Evolutionary conservation across 2,113 vertebrate genomes (phyloP), one percentile per base, ranked within the genome.

Genomic region (Phaethornis superciliosus): DNA sequence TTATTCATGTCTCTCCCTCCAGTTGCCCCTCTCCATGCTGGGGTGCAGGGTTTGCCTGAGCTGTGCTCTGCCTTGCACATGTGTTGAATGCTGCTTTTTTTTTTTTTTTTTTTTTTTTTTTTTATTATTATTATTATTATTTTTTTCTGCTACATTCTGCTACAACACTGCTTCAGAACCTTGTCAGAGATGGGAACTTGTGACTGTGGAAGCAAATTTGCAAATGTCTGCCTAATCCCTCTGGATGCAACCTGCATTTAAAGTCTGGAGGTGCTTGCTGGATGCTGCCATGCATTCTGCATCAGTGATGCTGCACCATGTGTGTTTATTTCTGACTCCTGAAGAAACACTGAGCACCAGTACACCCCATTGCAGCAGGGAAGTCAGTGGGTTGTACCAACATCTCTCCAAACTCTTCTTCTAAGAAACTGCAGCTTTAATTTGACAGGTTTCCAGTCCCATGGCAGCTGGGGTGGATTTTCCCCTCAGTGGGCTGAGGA

Each of bases 101-200:
- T 27, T 51, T 51, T 51, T 44, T 44, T 46, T 46, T 16, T 47
- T 49, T 49, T 49, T 21, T 22, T 49, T n/a, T n/a, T n/a, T n/a
- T n/a, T n/a, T n/a, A n/a, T n/a, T n/a, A n/a, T n/a, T n/a, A n/a
- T n/a, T n/a, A n/a, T n/a, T n/a, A n/a, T 44, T 44, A 44, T 44
- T 44, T 44, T 44, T 12, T 15, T 44, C 12, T 44, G 17, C n/a
- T 44, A 51, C 47, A 16, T 46, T 89, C 86, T 82, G 44, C 6
- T 90, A 67, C 28, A 72, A 59, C 58, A 65, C 52, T 62, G n/a
- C 60, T 59, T 85, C 52, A 21, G 68, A 72, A n/a, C 15, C 88
- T 93, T 93, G 74, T 94, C 27, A 22, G 80, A 86, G 80, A 37
- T 35, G n/a, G 21, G 44, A 85, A 80, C 85, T 86, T 79, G 44